Evolutionary conservation across 2,888 invertebrate genomes (phyloP).

Genomic region (Campopleginae sp.): DNA sequence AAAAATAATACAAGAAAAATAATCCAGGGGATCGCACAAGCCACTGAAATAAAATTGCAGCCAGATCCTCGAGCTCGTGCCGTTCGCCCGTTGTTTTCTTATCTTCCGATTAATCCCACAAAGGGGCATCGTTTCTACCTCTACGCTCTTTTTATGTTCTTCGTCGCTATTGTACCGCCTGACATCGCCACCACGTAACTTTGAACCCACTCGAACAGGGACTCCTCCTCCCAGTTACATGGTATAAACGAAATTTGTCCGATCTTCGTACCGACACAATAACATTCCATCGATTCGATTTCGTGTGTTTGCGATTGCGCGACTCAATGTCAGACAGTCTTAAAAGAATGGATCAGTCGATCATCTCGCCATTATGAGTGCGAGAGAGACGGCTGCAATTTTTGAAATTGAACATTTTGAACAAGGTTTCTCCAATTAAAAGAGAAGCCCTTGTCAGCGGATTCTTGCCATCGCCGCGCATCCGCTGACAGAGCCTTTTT

Average conservation of each 20-base stretch:
- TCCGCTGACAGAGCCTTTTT: too few relatives aligned
- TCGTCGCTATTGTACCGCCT: neutral
- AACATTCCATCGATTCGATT: conserved; percentile 42
- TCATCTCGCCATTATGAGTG: too few relatives aligned
- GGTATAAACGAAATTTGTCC: conserved; percentile 16
- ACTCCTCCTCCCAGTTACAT: neutral
- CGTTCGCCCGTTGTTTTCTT: conserved; percentile 4
- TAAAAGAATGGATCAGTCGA: too few relatives aligned
- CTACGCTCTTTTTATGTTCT: neutral
- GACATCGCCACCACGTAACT: conserved; percentile 31
- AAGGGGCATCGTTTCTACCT: conserved; percentile 17
- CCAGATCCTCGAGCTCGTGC: neutral
- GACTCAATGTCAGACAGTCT: neutral
- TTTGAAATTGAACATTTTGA: too few relatives aligned
- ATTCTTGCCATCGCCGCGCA: too few relatives aligned
- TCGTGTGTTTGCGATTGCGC: conserved; percentile 20
- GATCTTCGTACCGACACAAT: conserved; percentile 45
- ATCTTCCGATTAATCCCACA: conserved; percentile 48
- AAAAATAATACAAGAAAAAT: neutral
- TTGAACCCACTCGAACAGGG: neutral
- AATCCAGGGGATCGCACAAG: neutral
- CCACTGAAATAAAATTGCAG: conserved; percentile 33
- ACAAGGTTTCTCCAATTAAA: too few relatives aligned
- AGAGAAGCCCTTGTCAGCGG: too few relatives aligned
- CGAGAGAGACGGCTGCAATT: too few relatives aligned